These are phyloP conservation scores for Bothrops jararaca DNA, from an alignment of 2,113 vertebrate species.

Conservation along the genomic window DNA sequence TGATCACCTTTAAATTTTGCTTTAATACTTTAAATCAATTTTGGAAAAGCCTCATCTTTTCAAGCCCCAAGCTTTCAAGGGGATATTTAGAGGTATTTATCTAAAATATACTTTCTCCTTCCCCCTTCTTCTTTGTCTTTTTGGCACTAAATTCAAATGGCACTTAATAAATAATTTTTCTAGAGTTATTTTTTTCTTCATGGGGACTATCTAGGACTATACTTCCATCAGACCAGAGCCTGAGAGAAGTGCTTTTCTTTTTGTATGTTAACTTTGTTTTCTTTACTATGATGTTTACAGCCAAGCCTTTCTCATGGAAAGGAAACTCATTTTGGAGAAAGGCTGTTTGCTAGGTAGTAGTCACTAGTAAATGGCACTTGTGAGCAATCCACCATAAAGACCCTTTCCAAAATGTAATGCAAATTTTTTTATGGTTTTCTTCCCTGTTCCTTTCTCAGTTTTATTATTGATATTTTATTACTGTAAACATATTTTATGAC, in stretches of 20 bases:
- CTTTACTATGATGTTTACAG: constrained; percentile 19
- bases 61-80: constrained; percentile 74
- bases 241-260: background rate
- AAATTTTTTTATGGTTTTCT: no score
- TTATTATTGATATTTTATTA: background rate
- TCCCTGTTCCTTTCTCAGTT: background rate
- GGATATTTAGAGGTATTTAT: constrained; percentile 79
- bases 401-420: background rate
- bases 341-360: background rate
- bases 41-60: constrained; percentile 75
- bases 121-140: constrained; percentile 49
- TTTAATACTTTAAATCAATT: constrained; percentile 82
- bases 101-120: constrained; percentile 75
- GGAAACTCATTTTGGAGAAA: background rate
- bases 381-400: background rate
- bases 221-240: constrained; percentile 40
- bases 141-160: constrained; percentile 66
- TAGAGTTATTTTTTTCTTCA: background rate
- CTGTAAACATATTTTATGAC: background rate
- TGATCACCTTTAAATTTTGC: constrained; percentile 87
- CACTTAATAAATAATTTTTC: constrained; percentile 38
- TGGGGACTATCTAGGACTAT: constrained; percentile 1
- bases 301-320: background rate
- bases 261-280: background rate
- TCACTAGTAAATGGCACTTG: background rate